Evolutionary conservation across 2,113 vertebrate species (phyloP).

Genomic region (Aleadryas rufinucha): DNA sequence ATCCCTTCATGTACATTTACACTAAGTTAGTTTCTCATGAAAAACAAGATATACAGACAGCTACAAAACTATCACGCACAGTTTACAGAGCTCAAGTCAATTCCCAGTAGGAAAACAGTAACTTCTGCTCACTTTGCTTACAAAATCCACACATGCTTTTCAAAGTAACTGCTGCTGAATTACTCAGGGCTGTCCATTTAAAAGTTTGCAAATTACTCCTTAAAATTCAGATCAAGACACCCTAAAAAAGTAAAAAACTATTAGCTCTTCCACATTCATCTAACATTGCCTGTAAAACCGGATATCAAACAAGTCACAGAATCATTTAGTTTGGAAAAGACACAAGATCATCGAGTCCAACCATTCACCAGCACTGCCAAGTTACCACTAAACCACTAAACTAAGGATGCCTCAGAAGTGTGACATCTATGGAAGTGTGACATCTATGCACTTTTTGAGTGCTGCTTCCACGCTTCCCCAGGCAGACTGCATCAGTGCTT

Average conservation of each 20-base stretch:
- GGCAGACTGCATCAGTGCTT: neutral
- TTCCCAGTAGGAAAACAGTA: neutral
- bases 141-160: neutral
- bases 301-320: neutral
- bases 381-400: neutral
- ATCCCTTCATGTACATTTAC: neutral
- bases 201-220: neutral
- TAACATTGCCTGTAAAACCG: rapidly evolving
- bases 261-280: neutral
- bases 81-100: neutral
- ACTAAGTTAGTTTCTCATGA: neutral
- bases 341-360: neutral
- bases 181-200: neutral
- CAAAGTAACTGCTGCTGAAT: neutral
- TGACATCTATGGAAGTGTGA: rapidly evolving
- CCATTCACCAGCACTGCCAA: neutral
- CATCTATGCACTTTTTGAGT: rapidly evolving
- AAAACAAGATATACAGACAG: neutral
- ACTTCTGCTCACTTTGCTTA: neutral
- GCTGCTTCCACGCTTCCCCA: neutral
- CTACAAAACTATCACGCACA: neutral
- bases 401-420: no score
- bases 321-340: neutral
- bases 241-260: neutral
- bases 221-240: neutral